Conservation (phyloP, 2,113 vertebrate genomes). For the Paramormyrops kingsleyae region DNA sequence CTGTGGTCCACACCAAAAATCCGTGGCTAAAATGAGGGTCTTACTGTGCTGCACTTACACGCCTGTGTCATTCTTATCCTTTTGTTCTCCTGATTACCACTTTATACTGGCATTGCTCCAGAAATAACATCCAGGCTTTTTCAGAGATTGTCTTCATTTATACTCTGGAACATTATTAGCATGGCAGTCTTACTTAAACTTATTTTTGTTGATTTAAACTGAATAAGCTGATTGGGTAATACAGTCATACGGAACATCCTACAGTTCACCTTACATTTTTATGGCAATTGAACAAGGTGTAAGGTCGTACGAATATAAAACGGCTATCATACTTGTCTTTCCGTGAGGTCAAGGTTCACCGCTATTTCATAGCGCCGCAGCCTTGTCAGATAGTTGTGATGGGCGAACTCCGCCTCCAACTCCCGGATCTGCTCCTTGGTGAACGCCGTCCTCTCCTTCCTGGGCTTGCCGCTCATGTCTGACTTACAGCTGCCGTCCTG, state of each 20-base stretch:
- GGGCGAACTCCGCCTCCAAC: conserved; percentile 95
- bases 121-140: background rate
- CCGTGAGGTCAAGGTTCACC: conserved; percentile 95
- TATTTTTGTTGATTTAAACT: background rate
- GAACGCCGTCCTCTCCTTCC: conserved; percentile 97
- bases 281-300: background rate
- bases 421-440: conserved; percentile 98
- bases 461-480: conserved; percentile 91
- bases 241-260: background rate
- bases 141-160: background rate
- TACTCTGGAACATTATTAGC: background rate
- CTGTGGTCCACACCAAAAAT: conserved; percentile 41
- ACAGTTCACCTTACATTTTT: background rate
- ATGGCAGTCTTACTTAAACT: background rate
- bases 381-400: conserved; percentile 97
- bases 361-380: conserved; percentile 96
- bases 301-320: background rate
- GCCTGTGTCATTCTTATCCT: background rate
- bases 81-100: background rate
- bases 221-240: background rate
- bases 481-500: conserved; percentile 95
- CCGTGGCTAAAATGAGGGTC: background rate
- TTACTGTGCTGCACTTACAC: background rate
- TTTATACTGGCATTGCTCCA: background rate
- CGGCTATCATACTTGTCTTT: conserved; percentile 81